These are phyloP conservation scores for Colletes collaris DNA, from an alignment of 2,888 invertebrate species.

Conservation along the genomic window DNA sequence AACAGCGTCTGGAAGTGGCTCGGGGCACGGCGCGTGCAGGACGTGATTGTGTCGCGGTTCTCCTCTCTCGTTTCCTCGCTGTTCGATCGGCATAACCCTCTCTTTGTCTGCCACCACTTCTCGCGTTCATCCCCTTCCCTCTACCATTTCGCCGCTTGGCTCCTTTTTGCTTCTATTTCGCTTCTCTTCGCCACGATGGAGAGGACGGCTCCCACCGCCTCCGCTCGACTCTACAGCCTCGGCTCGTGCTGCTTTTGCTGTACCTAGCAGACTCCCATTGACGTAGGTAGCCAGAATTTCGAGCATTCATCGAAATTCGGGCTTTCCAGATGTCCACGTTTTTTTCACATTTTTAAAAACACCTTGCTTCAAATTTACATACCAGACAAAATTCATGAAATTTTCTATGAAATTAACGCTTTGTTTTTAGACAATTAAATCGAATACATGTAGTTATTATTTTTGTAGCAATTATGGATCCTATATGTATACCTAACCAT, in stretches of 20 bases:
- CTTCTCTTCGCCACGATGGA: constrained; percentile 68
- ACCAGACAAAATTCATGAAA: too few relatives aligned
- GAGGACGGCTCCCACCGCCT: constrained; percentile 80
- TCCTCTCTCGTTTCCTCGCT: constrained; percentile 40
- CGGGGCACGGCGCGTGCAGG: constrained; percentile 82
- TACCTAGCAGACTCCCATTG: constrained; percentile 77
- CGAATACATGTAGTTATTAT: too few relatives aligned
- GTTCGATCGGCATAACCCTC: constrained; percentile 20
- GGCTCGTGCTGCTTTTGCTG: constrained; percentile 78
- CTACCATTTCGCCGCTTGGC: constrained; percentile 67
- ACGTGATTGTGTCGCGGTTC: constrained; percentile 80
- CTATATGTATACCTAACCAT: too few relatives aligned
- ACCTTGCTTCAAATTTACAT: too few relatives aligned
- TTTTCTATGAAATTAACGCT: too few relatives aligned
- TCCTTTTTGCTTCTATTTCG: constrained; percentile 63
- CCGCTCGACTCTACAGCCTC: constrained; percentile 74
- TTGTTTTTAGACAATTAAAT: too few relatives aligned
- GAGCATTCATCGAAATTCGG: not conserved
- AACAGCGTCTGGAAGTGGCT: constrained; percentile 78
- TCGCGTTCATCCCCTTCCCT: constrained; percentile 66
- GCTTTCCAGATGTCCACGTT: not conserved
- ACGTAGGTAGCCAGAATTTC: constrained; percentile 68
- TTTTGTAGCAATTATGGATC: too few relatives aligned
- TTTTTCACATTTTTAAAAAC: not conserved
- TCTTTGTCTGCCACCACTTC: constrained; percentile 61